Base-by-base conservation (phyloP, 2,888 invertebrate genomes). In the Spilosoma lubricipeda region DNA sequence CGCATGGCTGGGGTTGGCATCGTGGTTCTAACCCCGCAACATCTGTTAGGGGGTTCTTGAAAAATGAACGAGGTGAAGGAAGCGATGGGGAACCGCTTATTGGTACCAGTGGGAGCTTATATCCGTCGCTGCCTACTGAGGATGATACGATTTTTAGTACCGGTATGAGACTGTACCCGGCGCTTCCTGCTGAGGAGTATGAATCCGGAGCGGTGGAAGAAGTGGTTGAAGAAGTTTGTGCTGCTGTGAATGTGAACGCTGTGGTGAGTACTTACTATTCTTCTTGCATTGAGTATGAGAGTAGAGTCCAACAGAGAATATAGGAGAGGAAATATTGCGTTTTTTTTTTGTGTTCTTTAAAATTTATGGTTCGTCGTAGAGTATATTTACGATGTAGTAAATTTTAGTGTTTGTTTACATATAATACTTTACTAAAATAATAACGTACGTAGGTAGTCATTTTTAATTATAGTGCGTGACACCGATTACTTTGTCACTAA, bases 1-100 rank as follows among this genome's bases (percentile, higher is more conserved):
- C 95, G 66, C 93, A 95, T 75, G 95, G 95, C 2, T 95, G 94
- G 94, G 95, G 95, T 0, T 95, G 95, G 95, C 95, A 95, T 79
- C 86, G 95, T 30, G 80, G 87, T 0, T 84, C 86, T 9, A 90
- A 80, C n/a, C 92, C 93, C 2, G 85, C 94, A 0, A 86, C 89
- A 0, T 95, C 95, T 11, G 94, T 94, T 0, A 86, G 87, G 18
- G 94, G 94, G 0, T 95, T 95, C 76, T 82, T 95, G 77, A 92
- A 88, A 71, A 88, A 89, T 8, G 95, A 94, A 78, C 87, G 95
- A 30, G 94, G 93, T 3, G 92, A 90, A 72, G 88, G 88, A 3
- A 82, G 88, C 5, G 93, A 76, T 73, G 68, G 59, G 2, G 76
- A 93, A 63, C 90, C 91, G 1, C 78, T 92, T n/a, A 74, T 93